Evolutionary conservation across 2,888 invertebrate species (phyloP).

Genomic region (Luperina nickerlii): DNA sequence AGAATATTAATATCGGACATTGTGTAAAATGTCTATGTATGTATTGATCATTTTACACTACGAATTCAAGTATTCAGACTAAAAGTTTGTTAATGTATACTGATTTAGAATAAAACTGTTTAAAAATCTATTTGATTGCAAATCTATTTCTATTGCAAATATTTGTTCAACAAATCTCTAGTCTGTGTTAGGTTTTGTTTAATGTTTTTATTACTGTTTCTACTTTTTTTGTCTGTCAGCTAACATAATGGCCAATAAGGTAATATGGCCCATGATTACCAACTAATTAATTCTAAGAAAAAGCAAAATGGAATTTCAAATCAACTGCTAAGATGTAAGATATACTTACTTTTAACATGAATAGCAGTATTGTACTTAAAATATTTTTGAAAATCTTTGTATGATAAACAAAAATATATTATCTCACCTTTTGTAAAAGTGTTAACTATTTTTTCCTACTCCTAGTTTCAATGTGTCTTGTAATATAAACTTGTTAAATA

Average conservation of each 20-base stretch:
- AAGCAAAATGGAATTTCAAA: conserved; percentile 27
- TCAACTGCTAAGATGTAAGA: not conserved
- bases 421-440: conserved; percentile 45
- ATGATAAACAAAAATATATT: conserved; percentile 11
- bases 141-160: not conserved
- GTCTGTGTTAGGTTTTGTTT: not conserved
- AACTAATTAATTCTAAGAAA: conserved; percentile 5
- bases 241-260: not conserved
- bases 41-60: conserved; percentile 1
- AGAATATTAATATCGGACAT: not conserved
- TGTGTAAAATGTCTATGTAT: not conserved
- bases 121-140: not conserved
- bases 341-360: conserved; percentile 35
- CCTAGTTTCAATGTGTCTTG: conserved; percentile 53
- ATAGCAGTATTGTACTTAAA: conserved; percentile 10
- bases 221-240: not conserved
- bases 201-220: not conserved
- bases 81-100: not conserved
- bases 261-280: conserved; percentile 27
- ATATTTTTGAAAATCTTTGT: conserved; percentile 40
- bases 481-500: conserved; percentile 56
- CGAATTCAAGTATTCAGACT: conserved; percentile 3
- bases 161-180: not conserved
- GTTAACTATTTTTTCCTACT: conserved; percentile 27
- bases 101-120: not conserved